Base-by-base conservation (phyloP, 2,113 vertebrate species). In the Eublepharis macularius region DNA sequence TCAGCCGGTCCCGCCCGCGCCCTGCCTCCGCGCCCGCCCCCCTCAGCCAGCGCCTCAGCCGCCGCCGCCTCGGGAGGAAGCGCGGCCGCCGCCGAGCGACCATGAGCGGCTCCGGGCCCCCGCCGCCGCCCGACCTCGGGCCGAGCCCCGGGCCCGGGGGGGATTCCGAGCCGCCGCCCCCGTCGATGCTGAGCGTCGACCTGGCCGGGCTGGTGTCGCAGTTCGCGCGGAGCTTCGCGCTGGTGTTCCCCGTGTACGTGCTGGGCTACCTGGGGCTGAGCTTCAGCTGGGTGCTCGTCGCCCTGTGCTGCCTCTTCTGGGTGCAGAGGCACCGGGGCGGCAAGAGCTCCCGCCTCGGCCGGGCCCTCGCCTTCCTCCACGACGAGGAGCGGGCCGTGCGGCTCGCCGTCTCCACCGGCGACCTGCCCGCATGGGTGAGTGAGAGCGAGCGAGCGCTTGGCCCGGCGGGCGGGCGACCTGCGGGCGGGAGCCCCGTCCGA, bases 201-300 rank as follows among this genome's bases (percentile, higher is more conserved):
- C 85, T 98, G 90, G 94, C 96, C 13, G 96, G 96, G 41, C 95
- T 98, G 94, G 96, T 97, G 94, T 95, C 97, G 78, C 97, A 98
- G 92, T 98, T 99, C 45, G 97, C 96, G 80, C 97, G 98, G 94
- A 97, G 97, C 45, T 99, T 99, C 78, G 97, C 96, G 73, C 77
- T 99, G 81, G 95, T 99, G 74, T 96, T 99, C 81, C 98, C 98
- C 0, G 97, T 99, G 80, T 99, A 99, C 36, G 45, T 97, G 54
- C 85, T 99, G 91, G 98, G 98, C 69, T 99, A 98, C 94, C 96
- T 99, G 77, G 98, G 97, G 87, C 96, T 99, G 94, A 99, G 98
- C 92, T 99, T 99, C 95, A 99, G 98, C 92, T 99, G 98, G 98
- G 96, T 99, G 11, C 96, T 99, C 76, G 94, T 99, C 68, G 98